phyloP scores from a whole-genome alignment of 1,140 invertebrate species.

The Drosophila cardini region DNA sequence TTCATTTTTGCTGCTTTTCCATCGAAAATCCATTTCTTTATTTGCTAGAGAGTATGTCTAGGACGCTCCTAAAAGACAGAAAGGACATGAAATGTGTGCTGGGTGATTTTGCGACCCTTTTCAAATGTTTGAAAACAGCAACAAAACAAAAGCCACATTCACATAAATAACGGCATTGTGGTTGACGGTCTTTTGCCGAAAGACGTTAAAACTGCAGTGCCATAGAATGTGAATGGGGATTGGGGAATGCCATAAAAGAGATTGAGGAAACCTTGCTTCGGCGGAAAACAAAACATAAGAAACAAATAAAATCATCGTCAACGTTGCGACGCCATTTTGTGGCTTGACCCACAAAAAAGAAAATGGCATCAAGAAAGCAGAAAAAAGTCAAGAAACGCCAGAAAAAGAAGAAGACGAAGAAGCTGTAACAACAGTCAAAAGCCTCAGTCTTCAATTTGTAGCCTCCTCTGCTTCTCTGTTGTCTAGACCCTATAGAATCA shows the following conservation, averaged over 20 bases:
- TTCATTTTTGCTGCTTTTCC: constrained; percentile 11
- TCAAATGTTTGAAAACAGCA: constrained; percentile 60
- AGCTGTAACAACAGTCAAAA: neutral
- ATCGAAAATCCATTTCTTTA: constrained; percentile 11
- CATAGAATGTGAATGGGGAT: constrained; percentile 20
- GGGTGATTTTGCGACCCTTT: constrained; percentile 52
- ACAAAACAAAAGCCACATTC: constrained; percentile 74
- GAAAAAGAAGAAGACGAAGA: neutral
- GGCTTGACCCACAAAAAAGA: constrained; percentile 75
- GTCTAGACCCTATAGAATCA: constrained; percentile 34
- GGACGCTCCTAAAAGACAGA: neutral
- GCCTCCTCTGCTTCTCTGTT: neutral
- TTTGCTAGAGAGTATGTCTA: constrained; percentile 1
- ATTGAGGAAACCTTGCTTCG: constrained; percentile 53
- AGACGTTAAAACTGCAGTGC: constrained; percentile 47
- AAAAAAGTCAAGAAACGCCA: constrained; percentile 4
- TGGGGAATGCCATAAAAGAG: constrained; percentile 60
- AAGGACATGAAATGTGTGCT: neutral
- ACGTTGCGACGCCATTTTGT: constrained; percentile 59
- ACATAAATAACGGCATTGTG: constrained; percentile 76
- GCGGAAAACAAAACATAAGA: constrained; percentile 27
- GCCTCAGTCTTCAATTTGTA: neutral
- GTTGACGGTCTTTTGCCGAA: constrained; percentile 55
- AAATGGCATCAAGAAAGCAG: constrained; percentile 47
- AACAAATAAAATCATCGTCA: constrained; percentile 48